Percentiles rank a stretch among this genome's conserved stretches.
Conservation (phyloP, 2,113 vertebrate species). For the Nannospalax galili region DNA sequence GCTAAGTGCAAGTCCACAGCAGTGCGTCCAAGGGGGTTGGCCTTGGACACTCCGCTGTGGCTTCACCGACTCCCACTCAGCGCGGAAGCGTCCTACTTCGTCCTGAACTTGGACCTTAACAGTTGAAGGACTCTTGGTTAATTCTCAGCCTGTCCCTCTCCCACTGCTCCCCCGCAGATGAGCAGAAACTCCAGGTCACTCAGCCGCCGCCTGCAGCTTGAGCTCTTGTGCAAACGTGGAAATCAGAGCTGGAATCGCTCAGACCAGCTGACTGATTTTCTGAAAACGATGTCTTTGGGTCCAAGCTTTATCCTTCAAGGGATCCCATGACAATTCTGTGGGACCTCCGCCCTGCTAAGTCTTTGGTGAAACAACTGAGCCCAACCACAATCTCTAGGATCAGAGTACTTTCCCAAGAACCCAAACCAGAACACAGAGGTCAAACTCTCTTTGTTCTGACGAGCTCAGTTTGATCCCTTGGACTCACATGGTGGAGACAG, state of each 20-base stretch:
- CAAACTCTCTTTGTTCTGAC: neutral
- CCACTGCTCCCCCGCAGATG: neutral
- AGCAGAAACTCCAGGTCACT: slow-evolving; percentile 2
- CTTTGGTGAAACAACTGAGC: neutral
- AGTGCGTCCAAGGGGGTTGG: neutral
- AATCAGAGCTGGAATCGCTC: neutral
- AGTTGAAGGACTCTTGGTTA: neutral
- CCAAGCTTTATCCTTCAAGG: neutral
- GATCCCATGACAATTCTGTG: neutral
- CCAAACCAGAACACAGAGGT: neutral
- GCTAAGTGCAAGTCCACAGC: neutral
- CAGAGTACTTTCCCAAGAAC: neutral
- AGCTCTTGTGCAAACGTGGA: neutral
- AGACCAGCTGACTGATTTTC: neutral
- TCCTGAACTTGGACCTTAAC: neutral
- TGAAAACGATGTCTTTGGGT: neutral
- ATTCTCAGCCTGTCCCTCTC: neutral
- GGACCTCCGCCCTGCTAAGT: neutral
- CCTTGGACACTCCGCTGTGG: neutral
- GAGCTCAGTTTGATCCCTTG: neutral
- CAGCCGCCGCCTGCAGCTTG: neutral
- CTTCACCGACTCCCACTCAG: neutral
- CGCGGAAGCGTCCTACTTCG: neutral
- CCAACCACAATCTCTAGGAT: neutral
- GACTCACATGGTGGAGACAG: neutral